Conservation (phyloP, 2,113 vertebrate genomes). For the Platysternon megacephalum region DNA sequence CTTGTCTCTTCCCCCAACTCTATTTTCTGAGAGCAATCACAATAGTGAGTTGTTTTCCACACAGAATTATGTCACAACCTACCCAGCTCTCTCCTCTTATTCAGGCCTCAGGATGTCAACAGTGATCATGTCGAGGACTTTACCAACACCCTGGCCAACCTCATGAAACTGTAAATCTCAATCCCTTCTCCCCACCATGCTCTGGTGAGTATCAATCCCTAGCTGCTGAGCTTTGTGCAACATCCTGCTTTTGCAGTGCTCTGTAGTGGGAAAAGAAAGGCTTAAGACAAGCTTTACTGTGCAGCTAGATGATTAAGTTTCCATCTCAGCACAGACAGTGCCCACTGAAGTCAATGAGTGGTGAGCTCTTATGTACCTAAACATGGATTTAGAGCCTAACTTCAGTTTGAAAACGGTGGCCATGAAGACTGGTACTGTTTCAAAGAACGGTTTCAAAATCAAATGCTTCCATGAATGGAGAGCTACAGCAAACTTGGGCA, state of each 20-base stretch:
- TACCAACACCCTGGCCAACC: conserved; percentile 43
- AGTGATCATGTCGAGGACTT: neutral
- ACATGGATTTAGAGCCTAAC: neutral
- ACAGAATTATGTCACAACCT: neutral
- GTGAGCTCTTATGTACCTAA: neutral
- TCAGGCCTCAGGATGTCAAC: conserved; percentile 44
- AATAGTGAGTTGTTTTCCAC: neutral
- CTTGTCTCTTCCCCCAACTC: neutral
- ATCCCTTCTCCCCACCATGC: neutral
- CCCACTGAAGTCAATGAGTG: neutral
- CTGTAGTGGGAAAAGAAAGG: neutral
- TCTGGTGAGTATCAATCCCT: conserved; percentile 57
- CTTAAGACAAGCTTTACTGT: neutral
- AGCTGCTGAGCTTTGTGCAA: rapidly evolving
- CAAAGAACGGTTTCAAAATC: neutral
- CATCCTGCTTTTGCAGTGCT: neutral
- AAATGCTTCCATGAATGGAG: too few species aligned
- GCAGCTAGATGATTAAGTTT: neutral
- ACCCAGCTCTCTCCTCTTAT: neutral
- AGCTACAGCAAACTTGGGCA: neutral
- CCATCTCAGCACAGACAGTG: neutral
- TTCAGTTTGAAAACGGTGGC: neutral
- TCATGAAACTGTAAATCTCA: conserved; percentile 34
- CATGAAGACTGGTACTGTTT: rapidly evolving
- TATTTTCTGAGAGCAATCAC: neutral